These are phyloP conservation scores for Ormyrus labotus DNA, from an alignment of 2,888 invertebrate genomes.

Conservation along the genomic window DNA sequence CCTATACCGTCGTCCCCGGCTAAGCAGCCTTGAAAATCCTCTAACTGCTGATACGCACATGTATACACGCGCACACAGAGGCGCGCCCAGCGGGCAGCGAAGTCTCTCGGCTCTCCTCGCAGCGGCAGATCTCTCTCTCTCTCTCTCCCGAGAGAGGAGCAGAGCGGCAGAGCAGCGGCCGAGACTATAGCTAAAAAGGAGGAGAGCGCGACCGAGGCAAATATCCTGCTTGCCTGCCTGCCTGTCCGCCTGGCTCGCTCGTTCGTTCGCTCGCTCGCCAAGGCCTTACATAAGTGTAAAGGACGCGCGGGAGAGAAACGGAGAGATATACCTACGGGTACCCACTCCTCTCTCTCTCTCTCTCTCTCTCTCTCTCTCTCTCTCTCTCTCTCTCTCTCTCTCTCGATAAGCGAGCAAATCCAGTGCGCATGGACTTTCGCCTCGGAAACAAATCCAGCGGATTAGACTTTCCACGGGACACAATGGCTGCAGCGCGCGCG, in stretches of 20 bases:
- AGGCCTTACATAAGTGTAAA: conserved; percentile 54
- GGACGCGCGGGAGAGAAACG: conserved; percentile 35
- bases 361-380: conserved; percentile 30
- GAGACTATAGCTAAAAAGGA: conserved; percentile 47
- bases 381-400: conserved; percentile 26
- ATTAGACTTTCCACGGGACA: not conserved
- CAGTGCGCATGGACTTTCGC: conserved; percentile 13
- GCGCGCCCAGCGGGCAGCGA: not conserved
- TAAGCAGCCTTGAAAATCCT: conserved; percentile 52
- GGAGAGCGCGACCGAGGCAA: conserved; percentile 18
- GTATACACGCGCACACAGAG: not conserved
- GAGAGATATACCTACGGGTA: not conserved
- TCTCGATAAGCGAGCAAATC: conserved; percentile 17
- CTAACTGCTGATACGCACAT: conserved; percentile 12
- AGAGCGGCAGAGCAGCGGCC: conserved; percentile 7
- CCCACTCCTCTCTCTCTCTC: conserved; percentile 9
- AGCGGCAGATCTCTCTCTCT: too few relatives aligned
- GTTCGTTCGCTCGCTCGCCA: conserved; percentile 6
- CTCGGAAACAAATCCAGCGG: not conserved
- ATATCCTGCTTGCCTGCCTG: conserved; percentile 27
- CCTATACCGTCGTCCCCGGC: too few relatives aligned
- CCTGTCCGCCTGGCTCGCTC: not conserved
- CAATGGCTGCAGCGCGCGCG: not conserved
- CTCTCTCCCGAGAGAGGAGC: not conserved
- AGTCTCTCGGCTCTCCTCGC: too few relatives aligned